Evolutionary conservation across 2,888 invertebrate genomes (phyloP).

Genomic region (Lepidocyrtinus sp.): DNA sequence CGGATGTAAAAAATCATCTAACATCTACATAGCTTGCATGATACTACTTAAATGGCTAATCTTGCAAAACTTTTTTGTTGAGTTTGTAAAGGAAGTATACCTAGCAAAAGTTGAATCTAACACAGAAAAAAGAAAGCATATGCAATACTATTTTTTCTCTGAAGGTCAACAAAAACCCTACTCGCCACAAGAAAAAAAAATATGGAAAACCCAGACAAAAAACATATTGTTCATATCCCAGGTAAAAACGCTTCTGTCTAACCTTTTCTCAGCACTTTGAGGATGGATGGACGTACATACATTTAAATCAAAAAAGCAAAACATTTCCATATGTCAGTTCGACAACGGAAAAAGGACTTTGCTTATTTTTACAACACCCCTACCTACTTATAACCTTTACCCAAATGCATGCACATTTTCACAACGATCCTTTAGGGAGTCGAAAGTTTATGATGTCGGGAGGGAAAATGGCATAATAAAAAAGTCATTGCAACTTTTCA

Average conservation of each 20-base stretch:
- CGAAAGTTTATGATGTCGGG: not conserved
- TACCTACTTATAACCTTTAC: conserved; percentile 39
- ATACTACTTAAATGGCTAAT: not conserved
- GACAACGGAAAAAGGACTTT: not conserved
- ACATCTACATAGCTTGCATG: not conserved
- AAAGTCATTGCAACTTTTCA: conserved; percentile 41
- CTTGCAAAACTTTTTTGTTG: too few species aligned
- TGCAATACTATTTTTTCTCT: not conserved
- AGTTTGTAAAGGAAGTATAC: too few species aligned
- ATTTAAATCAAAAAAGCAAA: conserved; percentile 18
- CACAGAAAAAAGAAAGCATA: not conserved
- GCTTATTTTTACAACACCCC: conserved; percentile 8
- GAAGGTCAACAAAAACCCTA: not conserved
- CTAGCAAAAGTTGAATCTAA: not conserved
- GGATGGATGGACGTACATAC: not conserved
- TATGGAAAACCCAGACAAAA: not conserved
- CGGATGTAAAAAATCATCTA: not conserved
- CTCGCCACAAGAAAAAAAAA: too few species aligned
- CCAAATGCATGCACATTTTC: conserved; percentile 26
- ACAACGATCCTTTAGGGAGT: not conserved
- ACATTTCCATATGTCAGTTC: conserved; percentile 48
- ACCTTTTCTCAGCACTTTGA: not conserved
- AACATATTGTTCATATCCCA: not conserved
- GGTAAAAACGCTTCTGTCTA: not conserved
- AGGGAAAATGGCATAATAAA: conserved; percentile 36